Base-by-base conservation (phyloP, 1,140 invertebrate species). In the Hyphantria cunea region DNA sequence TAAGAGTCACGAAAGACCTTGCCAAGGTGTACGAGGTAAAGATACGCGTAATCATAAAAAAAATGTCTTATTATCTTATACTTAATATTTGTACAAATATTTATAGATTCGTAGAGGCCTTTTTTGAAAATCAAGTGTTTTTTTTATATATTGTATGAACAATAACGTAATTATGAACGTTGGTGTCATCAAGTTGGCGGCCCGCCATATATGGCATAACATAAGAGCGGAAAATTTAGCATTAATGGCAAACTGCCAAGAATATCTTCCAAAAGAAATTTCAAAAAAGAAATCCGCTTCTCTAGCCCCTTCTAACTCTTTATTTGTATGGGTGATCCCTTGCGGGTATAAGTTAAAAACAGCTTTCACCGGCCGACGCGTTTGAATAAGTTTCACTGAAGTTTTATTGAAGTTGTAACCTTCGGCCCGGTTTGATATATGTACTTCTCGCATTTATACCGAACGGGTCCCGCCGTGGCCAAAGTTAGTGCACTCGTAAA, bases 361-460 rank as follows among this genome's bases (percentile, higher is more conserved):
- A 89, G 87, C 84, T 90, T 90, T 90, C 87, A 89, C 80, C 87
- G 87, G 82, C 84, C 83, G 84, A 85, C 87, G 85, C 87, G 83
- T 89, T 89, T 88, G 87, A 90, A 86, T 90, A 90, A 90, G 80
- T 90, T 90, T 78, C 77, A 66, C 72, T 74, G 56, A 89, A 90
- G 84, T 90, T 90, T 86, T 90, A 90, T 90, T 89, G 84, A 89
- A 90, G 80, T 90, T 90, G 82, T 88, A 87, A 84, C 85, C 82
- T 90, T 84, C 78, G 82, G 73, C 66, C 45, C 77, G 65, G 74
- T 82, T 82, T 90, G 84, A 90, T 90, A 82, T 90, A 90, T 87
- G 82, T 84, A 86, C 75, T 71, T 62, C 68, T 68, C 66, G 76
- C 81, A 82, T 82, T 75, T 80, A 81, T 79, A 84, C 62, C 68